phyloP scores from a whole-genome alignment of 2,888 invertebrate species.

The Eupeodes latifasciatus region DNA sequence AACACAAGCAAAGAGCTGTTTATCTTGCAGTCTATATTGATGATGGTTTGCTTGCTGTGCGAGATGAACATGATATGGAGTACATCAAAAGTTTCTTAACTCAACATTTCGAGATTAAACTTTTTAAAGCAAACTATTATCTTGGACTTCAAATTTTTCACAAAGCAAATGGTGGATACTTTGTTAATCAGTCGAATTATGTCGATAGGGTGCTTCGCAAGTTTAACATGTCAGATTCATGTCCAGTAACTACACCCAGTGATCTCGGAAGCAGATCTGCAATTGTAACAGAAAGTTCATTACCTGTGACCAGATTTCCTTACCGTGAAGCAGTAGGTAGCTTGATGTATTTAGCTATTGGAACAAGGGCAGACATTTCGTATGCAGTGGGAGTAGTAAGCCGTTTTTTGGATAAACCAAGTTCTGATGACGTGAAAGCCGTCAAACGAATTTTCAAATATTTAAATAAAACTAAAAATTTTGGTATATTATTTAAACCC shows the following conservation, averaged over 20 bases:
- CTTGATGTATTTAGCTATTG: slow-evolving; percentile 57
- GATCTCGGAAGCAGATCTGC: slow-evolving; percentile 45
- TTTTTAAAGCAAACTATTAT: slow-evolving; percentile 20
- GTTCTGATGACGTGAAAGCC: slow-evolving; percentile 12
- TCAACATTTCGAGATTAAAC: slow-evolving; percentile 25
- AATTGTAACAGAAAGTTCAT: background rate
- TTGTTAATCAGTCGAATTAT: slow-evolving; percentile 61
- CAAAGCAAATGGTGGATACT: slow-evolving; percentile 52
- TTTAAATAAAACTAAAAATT: slow-evolving; percentile 19
- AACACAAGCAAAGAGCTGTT: slow-evolving; percentile 42
- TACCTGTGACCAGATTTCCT: slow-evolving; percentile 47
- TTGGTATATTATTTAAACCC: too few relatives aligned
- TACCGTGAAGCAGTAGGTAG: slow-evolving; percentile 63
- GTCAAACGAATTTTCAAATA: slow-evolving; percentile 37
- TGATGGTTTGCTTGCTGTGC: slow-evolving; percentile 77
- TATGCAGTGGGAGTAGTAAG: too few relatives aligned
- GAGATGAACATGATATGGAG: slow-evolving; percentile 12
- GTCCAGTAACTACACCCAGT: slow-evolving; percentile 65
- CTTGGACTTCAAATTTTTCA: slow-evolving; percentile 31
- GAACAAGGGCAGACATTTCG: slow-evolving; percentile 53
- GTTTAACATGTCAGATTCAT: slow-evolving; percentile 68
- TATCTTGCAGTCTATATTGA: slow-evolving; percentile 78
- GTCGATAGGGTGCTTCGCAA: slow-evolving; percentile 52
- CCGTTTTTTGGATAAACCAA: slow-evolving; percentile 33
- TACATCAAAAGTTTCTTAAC: background rate